These are phyloP conservation scores for Eudyptes chrysolophus DNA, from an alignment of 2,113 vertebrate genomes.

Conservation along the genomic window DNA sequence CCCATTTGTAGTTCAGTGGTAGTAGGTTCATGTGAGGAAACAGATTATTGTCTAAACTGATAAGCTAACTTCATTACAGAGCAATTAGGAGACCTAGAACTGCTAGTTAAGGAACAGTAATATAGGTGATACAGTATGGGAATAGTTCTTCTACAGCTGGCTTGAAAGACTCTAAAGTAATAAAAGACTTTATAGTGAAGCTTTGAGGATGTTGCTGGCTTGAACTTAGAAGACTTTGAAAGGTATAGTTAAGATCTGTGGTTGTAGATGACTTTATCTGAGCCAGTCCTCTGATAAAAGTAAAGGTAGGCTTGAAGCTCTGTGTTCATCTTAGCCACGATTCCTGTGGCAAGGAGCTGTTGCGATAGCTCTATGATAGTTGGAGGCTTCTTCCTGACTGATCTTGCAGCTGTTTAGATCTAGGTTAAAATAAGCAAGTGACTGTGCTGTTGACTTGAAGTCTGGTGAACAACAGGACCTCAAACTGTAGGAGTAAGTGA, in stretches of 20 bases:
- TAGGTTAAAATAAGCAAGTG: background rate
- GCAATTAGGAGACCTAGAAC: background rate
- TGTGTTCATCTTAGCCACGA: background rate
- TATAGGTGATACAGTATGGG: background rate
- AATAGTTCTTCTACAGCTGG: background rate
- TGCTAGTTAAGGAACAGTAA: background rate
- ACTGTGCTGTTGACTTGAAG: background rate
- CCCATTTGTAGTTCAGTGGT: background rate
- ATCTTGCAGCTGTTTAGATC: background rate
- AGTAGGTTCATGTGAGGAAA: background rate
- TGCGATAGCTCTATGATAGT: background rate
- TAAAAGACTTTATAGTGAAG: background rate
- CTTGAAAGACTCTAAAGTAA: background rate
- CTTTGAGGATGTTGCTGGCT: background rate
- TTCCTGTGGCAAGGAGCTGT: background rate
- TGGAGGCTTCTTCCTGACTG: background rate
- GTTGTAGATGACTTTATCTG: background rate
- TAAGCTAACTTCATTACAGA: background rate
- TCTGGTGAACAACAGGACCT: background rate
- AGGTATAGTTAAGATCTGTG: background rate
- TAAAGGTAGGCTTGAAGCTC: background rate
- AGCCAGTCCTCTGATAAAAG: background rate
- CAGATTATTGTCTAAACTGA: background rate
- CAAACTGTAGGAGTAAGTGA: background rate
- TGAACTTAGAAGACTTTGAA: background rate